phyloP scores from a whole-genome alignment of 2,797 vertebrate genomes.

The Helostoma temminkii region DNA sequence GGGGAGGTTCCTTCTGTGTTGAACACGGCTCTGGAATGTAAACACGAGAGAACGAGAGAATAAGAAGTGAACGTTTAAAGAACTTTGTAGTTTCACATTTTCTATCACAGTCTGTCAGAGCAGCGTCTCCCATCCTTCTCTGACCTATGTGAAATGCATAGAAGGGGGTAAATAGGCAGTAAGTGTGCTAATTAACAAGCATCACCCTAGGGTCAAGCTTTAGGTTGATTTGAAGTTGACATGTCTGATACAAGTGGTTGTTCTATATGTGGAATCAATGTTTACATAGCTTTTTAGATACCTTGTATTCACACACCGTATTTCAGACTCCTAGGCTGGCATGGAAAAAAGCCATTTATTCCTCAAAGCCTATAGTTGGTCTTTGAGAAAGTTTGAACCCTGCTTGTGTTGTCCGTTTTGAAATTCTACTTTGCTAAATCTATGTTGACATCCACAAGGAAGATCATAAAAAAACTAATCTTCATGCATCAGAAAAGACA shows the following conservation, averaged over 20 bases:
- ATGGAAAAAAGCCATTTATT: not conserved
- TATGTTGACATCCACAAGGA: not conserved
- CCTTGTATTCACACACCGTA: conserved; percentile 25
- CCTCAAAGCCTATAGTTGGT: not conserved
- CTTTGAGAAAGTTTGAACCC: conserved; percentile 11
- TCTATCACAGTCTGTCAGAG: not conserved
- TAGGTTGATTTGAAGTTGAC: conserved; percentile 46
- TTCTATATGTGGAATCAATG: conserved; percentile 36
- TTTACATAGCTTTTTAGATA: conserved; percentile 38
- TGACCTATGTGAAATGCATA: not conserved
- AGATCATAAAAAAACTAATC: not conserved
- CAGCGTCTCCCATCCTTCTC: not conserved
- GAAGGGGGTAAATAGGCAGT: conserved; percentile 7
- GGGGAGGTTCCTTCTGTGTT: conserved; percentile 72
- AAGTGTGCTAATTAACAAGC: conserved; percentile 32
- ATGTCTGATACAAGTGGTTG: conserved; percentile 53
- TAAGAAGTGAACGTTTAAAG: conserved; percentile 25
- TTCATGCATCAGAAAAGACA: not conserved
- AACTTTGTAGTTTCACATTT: conserved; percentile 29
- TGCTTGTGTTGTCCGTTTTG: not conserved
- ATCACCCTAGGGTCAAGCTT: conserved; percentile 32
- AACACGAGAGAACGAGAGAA: conserved; percentile 72
- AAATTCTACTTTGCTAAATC: conserved; percentile 3
- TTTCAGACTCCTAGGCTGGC: not conserved
- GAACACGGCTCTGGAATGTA: conserved; percentile 83